Evolutionary conservation across 2,888 invertebrate genomes (phyloP).

Genomic region (Eilema griseolum): DNA sequence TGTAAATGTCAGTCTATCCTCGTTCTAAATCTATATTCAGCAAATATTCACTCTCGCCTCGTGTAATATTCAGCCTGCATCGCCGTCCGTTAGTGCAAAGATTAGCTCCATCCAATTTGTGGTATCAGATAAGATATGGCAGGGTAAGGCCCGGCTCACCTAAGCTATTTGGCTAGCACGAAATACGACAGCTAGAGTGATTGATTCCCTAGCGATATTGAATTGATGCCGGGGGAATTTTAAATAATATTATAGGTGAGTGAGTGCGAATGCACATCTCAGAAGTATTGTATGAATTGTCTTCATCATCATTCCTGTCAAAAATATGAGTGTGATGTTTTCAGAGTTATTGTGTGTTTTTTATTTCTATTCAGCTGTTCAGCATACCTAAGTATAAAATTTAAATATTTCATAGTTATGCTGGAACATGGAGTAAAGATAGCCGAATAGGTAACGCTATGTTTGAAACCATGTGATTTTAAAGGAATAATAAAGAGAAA

Average conservation of each 20-base stretch:
- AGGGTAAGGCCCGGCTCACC: slow-evolving; percentile 11
- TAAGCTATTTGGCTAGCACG: slow-evolving; percentile 10
- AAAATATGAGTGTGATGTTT: too few species aligned
- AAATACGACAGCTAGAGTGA: slow-evolving; percentile 12
- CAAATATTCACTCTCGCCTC: background rate
- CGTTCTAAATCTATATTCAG: slow-evolving; percentile 1
- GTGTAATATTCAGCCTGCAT: background rate
- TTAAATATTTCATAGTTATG: too few species aligned
- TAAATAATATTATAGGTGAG: too few species aligned
- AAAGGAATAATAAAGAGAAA: too few species aligned
- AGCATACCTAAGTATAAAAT: too few species aligned
- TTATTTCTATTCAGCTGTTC: too few species aligned
- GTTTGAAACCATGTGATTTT: too few species aligned
- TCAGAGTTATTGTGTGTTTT: too few species aligned
- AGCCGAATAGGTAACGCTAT: too few species aligned
- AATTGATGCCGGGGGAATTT: background rate
- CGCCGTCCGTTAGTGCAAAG: background rate
- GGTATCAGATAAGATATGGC: slow-evolving; percentile 16
- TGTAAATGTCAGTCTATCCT: background rate
- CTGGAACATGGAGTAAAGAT: too few species aligned
- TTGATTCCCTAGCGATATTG: slow-evolving; percentile 9
- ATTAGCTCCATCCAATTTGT: slow-evolving; percentile 14
- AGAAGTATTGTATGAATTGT: background rate
- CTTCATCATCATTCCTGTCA: background rate
- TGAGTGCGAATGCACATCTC: background rate